Evolutionary conservation across 2,113 vertebrate species (phyloP), one percentile per base, ranked within the genome.

Genomic region (Isurus oxyrinchus): DNA sequence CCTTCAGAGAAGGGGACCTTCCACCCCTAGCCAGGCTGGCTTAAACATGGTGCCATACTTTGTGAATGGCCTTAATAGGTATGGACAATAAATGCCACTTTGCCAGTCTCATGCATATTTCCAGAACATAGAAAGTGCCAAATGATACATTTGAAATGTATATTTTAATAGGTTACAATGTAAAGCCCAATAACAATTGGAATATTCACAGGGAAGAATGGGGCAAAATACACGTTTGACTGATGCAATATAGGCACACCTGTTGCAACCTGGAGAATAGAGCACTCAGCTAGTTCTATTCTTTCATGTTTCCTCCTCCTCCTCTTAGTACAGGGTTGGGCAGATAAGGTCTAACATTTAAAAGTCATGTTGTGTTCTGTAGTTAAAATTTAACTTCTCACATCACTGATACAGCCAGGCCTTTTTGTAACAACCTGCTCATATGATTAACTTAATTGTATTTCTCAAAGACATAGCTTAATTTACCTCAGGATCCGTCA

Each of bases 341-440:
- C 49, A 53, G 94, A 72, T 95, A 72, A 95, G 49, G 44, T 6
- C 66, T 55, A 95, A 72, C 31, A 67, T 72, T 95, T 69, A 95
- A 49, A 95, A 95, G 94, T 55, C 35, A 31, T 49, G 44, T 55
- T 72, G 67, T 69, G 23, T 95, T 53, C 94, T 35, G 31, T 16
- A 31, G 94, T 95, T 95, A 95, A 95, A 95, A 40, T 95, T 95
- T 95, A 95, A 95, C 94, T 67, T 49, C 10, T 91, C 88, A 35
- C 27, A 91, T 61, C 13, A 2, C 31, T 95, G 94, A 95, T 72
- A 53, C 21, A 95, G 44, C 5, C 49, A 72, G 49, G 27, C 44
- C 67, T 95, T 63, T 40, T 72, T 95, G 14, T 35, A 95, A 72
- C 25, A 53, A 69, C 49, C 67, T 94, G 35, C 59, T 40, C 59